Conservation (phyloP, 1,140 invertebrate genomes). For the Chrysomallon squamiferum region DNA sequence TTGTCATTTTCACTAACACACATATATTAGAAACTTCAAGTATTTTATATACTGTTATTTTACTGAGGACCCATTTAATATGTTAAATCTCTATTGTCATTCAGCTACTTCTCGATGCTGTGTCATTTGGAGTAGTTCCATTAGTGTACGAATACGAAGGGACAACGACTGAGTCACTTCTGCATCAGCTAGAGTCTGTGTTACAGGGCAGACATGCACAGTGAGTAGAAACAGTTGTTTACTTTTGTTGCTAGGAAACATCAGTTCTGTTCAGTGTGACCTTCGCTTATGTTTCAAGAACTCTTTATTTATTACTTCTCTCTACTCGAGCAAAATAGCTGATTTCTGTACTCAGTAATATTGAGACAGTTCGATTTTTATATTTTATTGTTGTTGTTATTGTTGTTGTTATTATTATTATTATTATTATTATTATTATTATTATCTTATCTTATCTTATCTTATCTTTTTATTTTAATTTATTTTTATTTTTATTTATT, state of each 20-base stretch:
- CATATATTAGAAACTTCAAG: too few relatives aligned
- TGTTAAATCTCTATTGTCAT: constrained; percentile 8
- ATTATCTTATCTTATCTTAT: too few relatives aligned
- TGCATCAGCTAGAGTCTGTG: constrained; percentile 40
- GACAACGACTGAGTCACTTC: constrained; percentile 48
- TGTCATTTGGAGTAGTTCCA: constrained; percentile 56
- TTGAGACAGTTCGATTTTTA: not conserved
- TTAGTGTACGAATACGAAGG: constrained; percentile 61
- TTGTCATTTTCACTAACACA: too few relatives aligned
- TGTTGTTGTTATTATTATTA: not conserved
- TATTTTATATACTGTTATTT: not conserved
- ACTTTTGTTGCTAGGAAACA: too few relatives aligned
- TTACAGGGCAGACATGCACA: constrained; percentile 53
- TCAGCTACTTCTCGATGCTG: constrained; percentile 57
- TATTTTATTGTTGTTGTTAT: not conserved
- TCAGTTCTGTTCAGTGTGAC: not conserved
- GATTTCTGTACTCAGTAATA: not conserved
- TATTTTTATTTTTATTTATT: too few relatives aligned
- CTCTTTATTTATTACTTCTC: not conserved
- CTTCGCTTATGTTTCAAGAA: not conserved
- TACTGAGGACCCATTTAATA: not conserved
- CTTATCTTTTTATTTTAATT: too few relatives aligned
- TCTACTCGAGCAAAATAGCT: not conserved
- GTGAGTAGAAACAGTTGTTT: constrained; percentile 31
- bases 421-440: too few relatives aligned